These are phyloP conservation scores for Pipistrellus pipistrellus DNA, from an alignment of 2,797 vertebrate species.

Conservation along the genomic window DNA sequence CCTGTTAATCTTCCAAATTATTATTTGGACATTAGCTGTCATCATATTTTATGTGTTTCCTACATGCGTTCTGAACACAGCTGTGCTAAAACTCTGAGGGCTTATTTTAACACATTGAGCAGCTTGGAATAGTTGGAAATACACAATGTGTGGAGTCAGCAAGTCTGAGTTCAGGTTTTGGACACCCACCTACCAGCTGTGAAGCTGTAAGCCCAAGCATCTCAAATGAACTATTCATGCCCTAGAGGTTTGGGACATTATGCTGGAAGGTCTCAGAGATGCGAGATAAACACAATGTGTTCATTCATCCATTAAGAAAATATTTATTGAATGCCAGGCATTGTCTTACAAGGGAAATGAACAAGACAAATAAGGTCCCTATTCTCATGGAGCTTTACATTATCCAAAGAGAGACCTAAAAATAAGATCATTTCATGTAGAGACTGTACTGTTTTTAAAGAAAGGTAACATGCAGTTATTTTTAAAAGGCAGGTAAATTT, in stretches of 20 bases:
- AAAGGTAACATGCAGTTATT: neutral
- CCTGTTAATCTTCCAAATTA: conserved; percentile 58
- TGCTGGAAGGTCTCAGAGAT: conserved; percentile 51
- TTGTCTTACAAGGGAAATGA: conserved; percentile 24
- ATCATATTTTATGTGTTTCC: conserved; percentile 67
- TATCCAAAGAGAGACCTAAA: neutral
- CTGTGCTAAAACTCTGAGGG: conserved; percentile 59
- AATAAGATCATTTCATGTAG: conserved; percentile 45
- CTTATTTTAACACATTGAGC: conserved; percentile 55
- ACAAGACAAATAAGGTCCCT: neutral
- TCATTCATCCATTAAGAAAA: conserved; percentile 67
- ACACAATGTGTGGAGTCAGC: conserved; percentile 40
- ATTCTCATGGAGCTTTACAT: neutral
- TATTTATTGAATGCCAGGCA: conserved; percentile 44
- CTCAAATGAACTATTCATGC: conserved; percentile 51
- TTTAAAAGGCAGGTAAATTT: neutral
- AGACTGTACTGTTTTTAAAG: neutral
- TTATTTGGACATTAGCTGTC: conserved; percentile 60
- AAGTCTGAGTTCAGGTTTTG: conserved; percentile 60
- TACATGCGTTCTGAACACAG: conserved; percentile 65
- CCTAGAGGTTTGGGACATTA: conserved; percentile 48
- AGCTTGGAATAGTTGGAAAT: conserved; percentile 36
- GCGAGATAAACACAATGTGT: conserved; percentile 3
- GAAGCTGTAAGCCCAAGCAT: conserved; percentile 57
- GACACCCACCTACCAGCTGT: conserved; percentile 66